These are phyloP conservation scores for Petrocephalus microphthalmus DNA, from an alignment of 2,113 vertebrate genomes.

Conservation along the genomic window DNA sequence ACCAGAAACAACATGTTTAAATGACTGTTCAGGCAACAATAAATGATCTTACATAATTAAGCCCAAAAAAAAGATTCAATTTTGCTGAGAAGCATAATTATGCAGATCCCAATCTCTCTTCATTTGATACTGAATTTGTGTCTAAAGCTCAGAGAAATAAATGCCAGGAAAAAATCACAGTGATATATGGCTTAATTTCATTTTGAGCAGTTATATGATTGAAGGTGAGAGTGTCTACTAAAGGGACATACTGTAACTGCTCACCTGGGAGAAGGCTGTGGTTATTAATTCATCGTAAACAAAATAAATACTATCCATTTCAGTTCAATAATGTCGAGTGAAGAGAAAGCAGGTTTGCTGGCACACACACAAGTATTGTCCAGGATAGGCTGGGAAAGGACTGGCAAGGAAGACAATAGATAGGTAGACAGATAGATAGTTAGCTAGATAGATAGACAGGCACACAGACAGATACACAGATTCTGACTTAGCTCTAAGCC, in stretches of 20 bases:
- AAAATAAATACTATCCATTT: not conserved
- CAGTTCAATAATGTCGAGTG: not conserved
- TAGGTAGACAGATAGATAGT: not conserved
- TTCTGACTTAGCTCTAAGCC: not conserved
- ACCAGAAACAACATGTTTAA: not conserved
- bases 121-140: not conserved
- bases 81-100: not conserved
- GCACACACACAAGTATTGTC: not conserved
- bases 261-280: not conserved
- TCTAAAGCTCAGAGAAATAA: constrained; percentile 16
- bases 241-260: not conserved
- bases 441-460: not conserved
- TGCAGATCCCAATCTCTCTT: not conserved
- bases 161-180: not conserved
- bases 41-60: not conserved
- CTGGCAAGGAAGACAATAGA: not conserved
- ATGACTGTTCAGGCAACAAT: not conserved
- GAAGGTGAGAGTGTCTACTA: constrained; percentile 2
- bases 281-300: not conserved
- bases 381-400: not conserved
- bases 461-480: not conserved
- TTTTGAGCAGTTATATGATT: constrained; percentile 7
- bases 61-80: not conserved
- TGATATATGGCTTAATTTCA: constrained; percentile 8
- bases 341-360: not conserved